Evolutionary conservation across 2,888 invertebrate genomes (phyloP).

Genomic region (Idaea straminata): DNA sequence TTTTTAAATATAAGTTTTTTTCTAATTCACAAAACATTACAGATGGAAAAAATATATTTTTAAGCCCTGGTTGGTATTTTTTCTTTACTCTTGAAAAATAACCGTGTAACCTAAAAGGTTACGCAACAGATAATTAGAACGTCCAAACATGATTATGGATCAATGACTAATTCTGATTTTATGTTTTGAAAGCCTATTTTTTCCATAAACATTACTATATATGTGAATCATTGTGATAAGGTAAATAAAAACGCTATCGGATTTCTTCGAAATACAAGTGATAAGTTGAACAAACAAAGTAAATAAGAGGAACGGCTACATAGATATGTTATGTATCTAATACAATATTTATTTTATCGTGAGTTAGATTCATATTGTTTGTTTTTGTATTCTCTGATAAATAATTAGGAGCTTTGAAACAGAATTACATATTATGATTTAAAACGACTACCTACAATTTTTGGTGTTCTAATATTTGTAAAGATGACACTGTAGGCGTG

Average conservation of each 20-base stretch:
- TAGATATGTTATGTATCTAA: background rate
- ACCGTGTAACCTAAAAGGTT: too few relatives aligned
- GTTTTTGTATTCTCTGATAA: background rate
- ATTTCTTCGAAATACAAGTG: background rate
- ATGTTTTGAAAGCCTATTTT: background rate
- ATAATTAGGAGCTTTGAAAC: background rate
- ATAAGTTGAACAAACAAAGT: constrained; percentile 15
- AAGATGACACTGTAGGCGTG: background rate
- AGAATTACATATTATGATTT: background rate
- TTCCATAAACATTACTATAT: background rate
- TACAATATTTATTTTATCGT: background rate
- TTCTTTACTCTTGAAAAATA: too few relatives aligned
- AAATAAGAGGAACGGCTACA: constrained; percentile 15
- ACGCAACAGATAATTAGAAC: too few relatives aligned
- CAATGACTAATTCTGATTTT: background rate
- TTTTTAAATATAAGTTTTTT: too few relatives aligned
- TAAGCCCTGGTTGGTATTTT: too few relatives aligned
- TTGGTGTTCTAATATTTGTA: background rate
- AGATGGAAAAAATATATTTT: too few relatives aligned
- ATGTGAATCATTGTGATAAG: background rate
- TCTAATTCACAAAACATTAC: too few relatives aligned
- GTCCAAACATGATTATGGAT: too few relatives aligned
- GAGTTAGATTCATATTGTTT: background rate
- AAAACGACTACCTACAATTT: background rate
- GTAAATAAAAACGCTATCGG: background rate